Percentiles rank a stretch among this genome's conserved stretches.
Evolutionary conservation across 2,888 invertebrate species (phyloP).

Genomic region (Ormia ochracea): DNA sequence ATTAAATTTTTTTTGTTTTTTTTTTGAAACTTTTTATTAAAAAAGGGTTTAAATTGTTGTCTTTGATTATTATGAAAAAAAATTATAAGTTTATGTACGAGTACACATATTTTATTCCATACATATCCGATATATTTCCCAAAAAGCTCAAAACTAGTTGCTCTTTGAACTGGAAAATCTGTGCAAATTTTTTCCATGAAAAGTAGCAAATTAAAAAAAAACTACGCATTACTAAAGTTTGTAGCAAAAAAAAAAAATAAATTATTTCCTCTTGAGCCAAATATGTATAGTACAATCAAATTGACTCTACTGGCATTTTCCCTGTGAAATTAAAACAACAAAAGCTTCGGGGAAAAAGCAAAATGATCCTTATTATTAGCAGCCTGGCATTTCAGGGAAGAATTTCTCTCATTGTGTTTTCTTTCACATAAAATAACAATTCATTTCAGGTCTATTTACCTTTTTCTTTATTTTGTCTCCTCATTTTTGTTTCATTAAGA

Average conservation of each 20-base stretch:
- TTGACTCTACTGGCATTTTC: background rate
- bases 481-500: background rate
- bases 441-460: constrained; percentile 33
- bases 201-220: background rate
- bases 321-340: background rate
- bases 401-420: background rate
- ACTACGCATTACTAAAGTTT: background rate
- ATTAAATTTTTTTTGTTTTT: too few species aligned
- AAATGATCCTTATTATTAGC: background rate
- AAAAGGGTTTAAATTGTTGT: too few species aligned
- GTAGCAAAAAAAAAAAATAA: background rate
- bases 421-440: constrained; percentile 11
- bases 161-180: too few species aligned
- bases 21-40: too few species aligned
- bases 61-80: too few species aligned
- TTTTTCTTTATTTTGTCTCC: background rate
- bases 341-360: background rate
- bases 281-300: background rate
- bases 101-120: too few species aligned
- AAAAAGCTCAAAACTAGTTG: too few species aligned
- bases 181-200: too few species aligned
- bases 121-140: too few species aligned
- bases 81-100: too few species aligned
- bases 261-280: background rate
- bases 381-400: background rate